phyloP scores from a whole-genome alignment of 2,113 vertebrate genomes.

The Scartelaos histophorus region DNA sequence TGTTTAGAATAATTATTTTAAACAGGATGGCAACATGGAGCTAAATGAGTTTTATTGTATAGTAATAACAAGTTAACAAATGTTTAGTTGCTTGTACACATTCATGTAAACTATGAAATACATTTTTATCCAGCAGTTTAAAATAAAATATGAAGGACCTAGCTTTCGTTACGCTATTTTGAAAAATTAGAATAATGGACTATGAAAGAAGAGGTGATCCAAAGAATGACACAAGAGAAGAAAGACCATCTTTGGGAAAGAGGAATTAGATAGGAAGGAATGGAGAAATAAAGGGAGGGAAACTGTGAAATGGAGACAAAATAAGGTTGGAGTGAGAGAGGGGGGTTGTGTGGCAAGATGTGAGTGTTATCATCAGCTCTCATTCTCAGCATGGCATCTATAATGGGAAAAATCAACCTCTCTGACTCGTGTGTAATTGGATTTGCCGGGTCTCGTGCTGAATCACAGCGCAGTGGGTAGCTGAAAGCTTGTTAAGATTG shows the following conservation, averaged over 20 bases:
- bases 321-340: constrained; percentile 45
- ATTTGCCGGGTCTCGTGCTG: constrained; percentile 84
- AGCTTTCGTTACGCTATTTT: constrained; percentile 56
- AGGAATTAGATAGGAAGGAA: constrained; percentile 65
- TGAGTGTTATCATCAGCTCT: constrained; percentile 79
- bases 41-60: neutral
- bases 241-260: constrained; percentile 50
- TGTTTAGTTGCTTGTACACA: neutral
- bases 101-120: constrained; percentile 27
- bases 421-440: constrained; percentile 85
- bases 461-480: constrained; percentile 82
- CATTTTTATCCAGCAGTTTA: constrained; percentile 41
- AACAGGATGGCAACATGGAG: neutral
- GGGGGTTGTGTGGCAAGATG: constrained; percentile 69
- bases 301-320: constrained; percentile 62
- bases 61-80: neutral
- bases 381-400: constrained; percentile 82
- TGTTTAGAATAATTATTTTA: neutral
- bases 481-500: constrained; percentile 85
- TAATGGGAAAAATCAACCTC: constrained; percentile 84
- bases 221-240: constrained; percentile 54
- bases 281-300: constrained; percentile 54
- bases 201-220: constrained; percentile 56
- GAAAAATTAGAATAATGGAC: constrained; percentile 64
- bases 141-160: constrained; percentile 46